phyloP scores from a whole-genome alignment of 2,888 invertebrate genomes.

The Linnaemya tessellans region DNA sequence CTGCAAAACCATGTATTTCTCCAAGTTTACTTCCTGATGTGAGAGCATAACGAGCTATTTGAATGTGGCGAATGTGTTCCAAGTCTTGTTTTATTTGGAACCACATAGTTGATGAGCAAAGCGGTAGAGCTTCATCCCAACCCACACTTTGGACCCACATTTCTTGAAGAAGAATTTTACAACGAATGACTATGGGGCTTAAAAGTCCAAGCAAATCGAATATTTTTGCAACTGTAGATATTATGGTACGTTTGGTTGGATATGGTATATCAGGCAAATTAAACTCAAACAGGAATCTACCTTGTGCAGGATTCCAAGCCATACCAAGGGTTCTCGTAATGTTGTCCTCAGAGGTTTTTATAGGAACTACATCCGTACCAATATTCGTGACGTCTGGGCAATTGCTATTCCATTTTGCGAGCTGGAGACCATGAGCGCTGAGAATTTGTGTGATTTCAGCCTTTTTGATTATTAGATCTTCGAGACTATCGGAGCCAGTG shows the following conservation, averaged over 20 bases:
- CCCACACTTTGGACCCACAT: slow-evolving; percentile 52
- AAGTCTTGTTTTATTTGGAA: slow-evolving; percentile 38
- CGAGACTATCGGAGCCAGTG: too few relatives aligned
- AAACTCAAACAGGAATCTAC: not conserved
- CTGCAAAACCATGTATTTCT: slow-evolving; percentile 60
- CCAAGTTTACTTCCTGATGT: not conserved
- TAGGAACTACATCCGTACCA: not conserved
- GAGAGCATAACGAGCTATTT: slow-evolving; percentile 38
- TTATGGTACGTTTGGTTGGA: slow-evolving; percentile 32
- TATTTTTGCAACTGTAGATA: slow-evolving; percentile 49
- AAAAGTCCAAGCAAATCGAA: slow-evolving; percentile 57
- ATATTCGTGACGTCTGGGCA: not conserved
- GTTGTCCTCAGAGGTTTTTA: not conserved
- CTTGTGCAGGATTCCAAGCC: not conserved
- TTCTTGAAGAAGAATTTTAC: slow-evolving; percentile 71
- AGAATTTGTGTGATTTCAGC: slow-evolving; percentile 15
- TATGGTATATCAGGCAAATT: slow-evolving; percentile 27
- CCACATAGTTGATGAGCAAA: slow-evolving; percentile 19
- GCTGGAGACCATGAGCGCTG: not conserved
- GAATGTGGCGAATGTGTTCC: not conserved
- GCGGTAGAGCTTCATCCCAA: slow-evolving; percentile 33
- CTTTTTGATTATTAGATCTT: too few relatives aligned
- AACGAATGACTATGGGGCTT: slow-evolving; percentile 60
- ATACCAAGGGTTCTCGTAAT: slow-evolving; percentile 10
- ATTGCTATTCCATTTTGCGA: slow-evolving; percentile 44